phyloP scores from a whole-genome alignment of 2,113 vertebrate genomes.

The Physeter macrocephalus region DNA sequence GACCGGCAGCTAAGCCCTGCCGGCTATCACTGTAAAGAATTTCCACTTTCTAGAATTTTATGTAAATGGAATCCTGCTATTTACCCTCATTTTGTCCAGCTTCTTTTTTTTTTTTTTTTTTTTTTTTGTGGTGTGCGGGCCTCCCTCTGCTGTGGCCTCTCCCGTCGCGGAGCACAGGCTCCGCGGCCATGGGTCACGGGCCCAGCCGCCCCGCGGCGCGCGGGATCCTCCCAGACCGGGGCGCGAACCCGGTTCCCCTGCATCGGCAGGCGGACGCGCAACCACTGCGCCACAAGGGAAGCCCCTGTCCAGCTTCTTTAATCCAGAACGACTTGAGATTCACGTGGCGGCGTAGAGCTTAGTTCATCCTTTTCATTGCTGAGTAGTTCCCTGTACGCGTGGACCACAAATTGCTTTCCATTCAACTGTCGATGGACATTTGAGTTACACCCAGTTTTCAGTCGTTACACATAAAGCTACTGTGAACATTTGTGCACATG shows the following conservation, averaged over 20 bases:
- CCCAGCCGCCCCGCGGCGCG: no score
- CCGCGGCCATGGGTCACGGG: no score
- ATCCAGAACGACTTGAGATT: not conserved
- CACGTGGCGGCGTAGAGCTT: not conserved
- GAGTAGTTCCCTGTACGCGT: accelerated
- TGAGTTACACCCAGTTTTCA: no score
- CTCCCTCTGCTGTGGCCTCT: no score
- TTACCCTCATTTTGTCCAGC: not conserved
- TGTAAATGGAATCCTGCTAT: not conserved
- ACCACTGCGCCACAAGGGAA: no score
- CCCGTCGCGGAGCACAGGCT: no score
- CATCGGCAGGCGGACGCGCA: no score
- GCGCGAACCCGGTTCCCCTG: no score
- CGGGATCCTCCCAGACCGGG: no score
- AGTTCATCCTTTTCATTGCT: not conserved
- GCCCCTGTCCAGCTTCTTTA: no score
- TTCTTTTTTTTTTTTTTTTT: no score
- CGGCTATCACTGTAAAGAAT: not conserved
- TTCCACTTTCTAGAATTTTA: not conserved
- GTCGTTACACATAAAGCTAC: not conserved
- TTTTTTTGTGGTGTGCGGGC: no score
- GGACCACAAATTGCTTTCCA: not conserved
- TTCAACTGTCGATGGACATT: not conserved
- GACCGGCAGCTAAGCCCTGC: not conserved
- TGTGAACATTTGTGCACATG: not conserved